Conservation (phyloP, 2,888 invertebrate species). For the Agrilus mali region DNA sequence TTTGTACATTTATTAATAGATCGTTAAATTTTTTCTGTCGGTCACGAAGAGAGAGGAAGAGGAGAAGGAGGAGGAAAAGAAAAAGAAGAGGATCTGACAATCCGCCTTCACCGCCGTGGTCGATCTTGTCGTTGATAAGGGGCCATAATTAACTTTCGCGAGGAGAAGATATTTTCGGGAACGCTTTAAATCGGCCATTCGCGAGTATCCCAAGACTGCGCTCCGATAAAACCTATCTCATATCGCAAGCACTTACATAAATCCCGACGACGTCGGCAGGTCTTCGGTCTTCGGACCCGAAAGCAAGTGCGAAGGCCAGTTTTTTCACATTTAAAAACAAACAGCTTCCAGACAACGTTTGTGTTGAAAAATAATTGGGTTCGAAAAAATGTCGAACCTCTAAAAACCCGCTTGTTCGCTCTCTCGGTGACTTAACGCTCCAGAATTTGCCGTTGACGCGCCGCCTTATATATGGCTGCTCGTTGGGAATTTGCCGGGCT, state of each 20-base stretch:
- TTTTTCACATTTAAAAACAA: conserved; percentile 25
- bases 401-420: conserved; percentile 21
- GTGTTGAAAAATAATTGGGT: conserved; percentile 31
- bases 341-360: conserved; percentile 25
- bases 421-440: conserved; percentile 27
- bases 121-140: too few species aligned
- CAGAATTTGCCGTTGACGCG: conserved; percentile 29
- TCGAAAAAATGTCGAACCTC: conserved; percentile 27
- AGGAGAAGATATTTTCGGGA: too few species aligned
- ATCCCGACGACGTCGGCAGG: conserved; percentile 11
- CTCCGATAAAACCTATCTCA: conserved; percentile 18
- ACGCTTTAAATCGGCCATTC: too few species aligned
- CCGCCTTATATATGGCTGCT: conserved; percentile 21
- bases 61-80: too few species aligned
- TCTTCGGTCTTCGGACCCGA: conserved; percentile 18
- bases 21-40: too few species aligned
- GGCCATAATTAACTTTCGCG: too few species aligned
- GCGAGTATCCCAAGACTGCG: conserved; percentile 9
- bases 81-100: too few species aligned
- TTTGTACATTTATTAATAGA: too few species aligned
- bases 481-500: conserved; percentile 7
- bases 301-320: conserved; percentile 26
- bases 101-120: too few species aligned
- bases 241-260: conserved; percentile 23
- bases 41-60: too few species aligned